A percentile compares a stretch with the other conserved stretches of the same genome.
phyloP scores from a whole-genome alignment of 2,113 vertebrate species.

The Mesitornis unicolor region DNA sequence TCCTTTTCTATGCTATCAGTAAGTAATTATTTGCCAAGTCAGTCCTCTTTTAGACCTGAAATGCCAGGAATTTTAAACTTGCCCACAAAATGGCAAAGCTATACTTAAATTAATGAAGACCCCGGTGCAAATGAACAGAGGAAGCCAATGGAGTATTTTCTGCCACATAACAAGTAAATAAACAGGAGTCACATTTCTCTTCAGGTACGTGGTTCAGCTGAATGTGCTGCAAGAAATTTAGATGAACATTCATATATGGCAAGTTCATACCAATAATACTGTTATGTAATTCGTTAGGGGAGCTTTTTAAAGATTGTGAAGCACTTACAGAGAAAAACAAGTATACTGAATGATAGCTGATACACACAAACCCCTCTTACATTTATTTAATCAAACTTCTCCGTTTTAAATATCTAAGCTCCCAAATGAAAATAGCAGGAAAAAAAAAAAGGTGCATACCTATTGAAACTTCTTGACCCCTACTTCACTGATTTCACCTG shows the following conservation, averaged over 20 bases:
- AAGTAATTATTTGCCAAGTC: neutral
- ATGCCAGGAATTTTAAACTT: slow-evolving; percentile 2
- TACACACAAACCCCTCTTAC: rapidly evolving
- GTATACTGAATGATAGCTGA: neutral
- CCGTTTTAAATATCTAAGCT: neutral
- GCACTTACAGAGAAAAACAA: neutral
- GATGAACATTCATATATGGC: neutral
- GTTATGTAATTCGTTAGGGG: neutral
- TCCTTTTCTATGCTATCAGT: neutral
- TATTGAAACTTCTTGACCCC: neutral
- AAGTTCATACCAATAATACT: neutral
- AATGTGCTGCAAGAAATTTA: neutral
- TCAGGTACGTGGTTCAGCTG: neutral
- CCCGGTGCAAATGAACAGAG: neutral
- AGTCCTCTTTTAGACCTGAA: neutral
- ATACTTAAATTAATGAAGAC: neutral
- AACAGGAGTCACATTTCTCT: neutral
- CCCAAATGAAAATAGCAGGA: neutral
- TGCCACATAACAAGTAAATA: neutral
- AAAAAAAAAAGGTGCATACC: neutral
- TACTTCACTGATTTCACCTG: neutral
- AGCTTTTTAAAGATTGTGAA: neutral
- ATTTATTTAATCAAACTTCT: neutral
- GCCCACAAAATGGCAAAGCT: neutral
- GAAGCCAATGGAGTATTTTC: neutral